Evolutionary conservation across 2,888 invertebrate species (phyloP).

Genomic region (Apotomis capreana): DNA sequence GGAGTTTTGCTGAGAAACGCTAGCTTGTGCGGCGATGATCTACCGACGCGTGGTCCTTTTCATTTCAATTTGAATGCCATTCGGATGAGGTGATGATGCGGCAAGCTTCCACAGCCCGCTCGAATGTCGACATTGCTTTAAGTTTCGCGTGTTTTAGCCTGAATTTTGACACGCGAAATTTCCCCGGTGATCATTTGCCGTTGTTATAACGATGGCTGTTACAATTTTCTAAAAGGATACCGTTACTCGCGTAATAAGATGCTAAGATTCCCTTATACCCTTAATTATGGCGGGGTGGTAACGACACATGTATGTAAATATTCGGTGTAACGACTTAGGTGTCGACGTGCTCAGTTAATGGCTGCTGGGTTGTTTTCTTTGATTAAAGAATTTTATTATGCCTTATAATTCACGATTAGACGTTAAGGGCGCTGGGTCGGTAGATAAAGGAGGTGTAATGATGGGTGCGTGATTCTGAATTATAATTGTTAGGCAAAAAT

Average conservation of each 20-base stretch:
- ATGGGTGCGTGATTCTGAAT: constrained; percentile 80
- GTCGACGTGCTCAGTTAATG: constrained; percentile 80
- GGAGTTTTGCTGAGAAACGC: neutral
- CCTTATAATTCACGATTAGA: constrained; percentile 83
- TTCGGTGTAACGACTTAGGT: constrained; percentile 79
- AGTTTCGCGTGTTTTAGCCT: constrained; percentile 61
- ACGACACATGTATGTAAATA: constrained; percentile 84
- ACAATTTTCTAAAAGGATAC: constrained; percentile 83
- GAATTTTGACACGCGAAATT: constrained; percentile 53
- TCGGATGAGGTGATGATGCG: neutral
- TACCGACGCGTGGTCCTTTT: neutral
- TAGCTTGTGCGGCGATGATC: neutral
- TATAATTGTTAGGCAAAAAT: constrained; percentile 74
- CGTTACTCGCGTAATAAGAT: constrained; percentile 83
- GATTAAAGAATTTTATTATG: constrained; percentile 84
- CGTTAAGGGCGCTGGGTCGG: constrained; percentile 74
- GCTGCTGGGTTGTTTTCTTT: constrained; percentile 81
- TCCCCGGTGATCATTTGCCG: constrained; percentile 73
- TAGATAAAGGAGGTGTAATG: constrained; percentile 79
- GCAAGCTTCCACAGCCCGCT: neutral
- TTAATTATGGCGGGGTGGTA: constrained; percentile 80
- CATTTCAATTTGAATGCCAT: neutral
- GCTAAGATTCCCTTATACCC: constrained; percentile 83
- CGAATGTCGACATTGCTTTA: neutral
- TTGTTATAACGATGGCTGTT: constrained; percentile 73